Evolutionary conservation across 2,797 vertebrate species (phyloP), one percentile per base, ranked within the genome.

Genomic region (Tenualosa thibaudeaui): DNA sequence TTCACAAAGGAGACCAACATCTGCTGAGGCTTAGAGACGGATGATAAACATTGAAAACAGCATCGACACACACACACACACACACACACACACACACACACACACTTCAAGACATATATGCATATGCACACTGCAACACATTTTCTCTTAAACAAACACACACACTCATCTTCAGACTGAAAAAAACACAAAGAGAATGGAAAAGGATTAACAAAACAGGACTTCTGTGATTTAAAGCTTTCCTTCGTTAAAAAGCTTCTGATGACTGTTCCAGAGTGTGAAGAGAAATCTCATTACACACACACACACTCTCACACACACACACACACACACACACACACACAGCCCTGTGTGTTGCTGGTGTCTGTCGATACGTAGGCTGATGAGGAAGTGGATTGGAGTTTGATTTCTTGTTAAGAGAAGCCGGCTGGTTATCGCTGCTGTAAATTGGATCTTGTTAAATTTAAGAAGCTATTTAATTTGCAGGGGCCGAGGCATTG

Each of bases 401-500:
- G 65, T 71, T 71, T 71, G 65, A 71, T 71, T 71, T 71, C 65
- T 71, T 71, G 65, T 71, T 71, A 71, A 71, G 31, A 71, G 65
- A 40, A 31, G 65, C 65, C 13, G 65, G 65, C 65, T 71, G 65
- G 65, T 71, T 71, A 71, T 71, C 65, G 65, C 65, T 26, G 26
- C 65, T 71, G 26, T 40, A 71, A 71, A 71, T 71, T 71, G 65
- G 65, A 71, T 71, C 65, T 71, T 71, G 65, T 71, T 71, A 71
- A 71, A 71, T 71, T 26, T 71, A 71, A 71, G 65, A 71, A 71
- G 65, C 65, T 37, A 71, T 71, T 71, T 71, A 71, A 71, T 71
- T 71, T 71, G 65, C 40, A 71, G 65, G 31, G 65, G 65, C 31
- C 65, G 26, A 71, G 65, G 12, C 65, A 71, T 71, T 12, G 65